Evolutionary conservation across 1,140 invertebrate species (phyloP).

Genomic region (Drosophila truncata): DNA sequence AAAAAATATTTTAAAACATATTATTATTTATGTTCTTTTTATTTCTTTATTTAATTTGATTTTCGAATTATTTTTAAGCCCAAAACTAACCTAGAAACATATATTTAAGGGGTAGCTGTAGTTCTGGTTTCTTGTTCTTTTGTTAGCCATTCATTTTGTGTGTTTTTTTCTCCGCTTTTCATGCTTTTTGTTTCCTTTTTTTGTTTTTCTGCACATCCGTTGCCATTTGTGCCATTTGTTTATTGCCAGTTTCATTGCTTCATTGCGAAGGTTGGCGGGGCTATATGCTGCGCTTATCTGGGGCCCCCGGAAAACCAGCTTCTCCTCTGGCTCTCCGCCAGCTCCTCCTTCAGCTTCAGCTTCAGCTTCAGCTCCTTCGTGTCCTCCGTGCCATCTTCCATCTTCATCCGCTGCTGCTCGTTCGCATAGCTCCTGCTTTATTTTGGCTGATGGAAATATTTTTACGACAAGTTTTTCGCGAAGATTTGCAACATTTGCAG

Average conservation of each 20-base stretch:
- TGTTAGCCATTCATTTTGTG: slow-evolving; percentile 23
- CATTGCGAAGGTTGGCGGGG: slow-evolving; percentile 53
- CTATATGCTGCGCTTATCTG: slow-evolving; percentile 35
- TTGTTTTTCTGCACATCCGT: slow-evolving; percentile 53
- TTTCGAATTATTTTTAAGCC: no score
- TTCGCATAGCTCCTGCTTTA: slow-evolving; percentile 35
- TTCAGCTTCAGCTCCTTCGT: slow-evolving; percentile 6
- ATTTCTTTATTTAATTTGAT: no score
- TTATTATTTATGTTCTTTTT: no score
- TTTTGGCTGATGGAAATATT: slow-evolving; percentile 79
- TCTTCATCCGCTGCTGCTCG: slow-evolving; percentile 52
- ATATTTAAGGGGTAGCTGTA: slow-evolving; percentile 13
- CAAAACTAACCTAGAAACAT: no score
- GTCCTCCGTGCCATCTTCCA: slow-evolving; percentile 16
- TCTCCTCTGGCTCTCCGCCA: no score
- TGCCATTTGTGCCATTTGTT: slow-evolving; percentile 72
- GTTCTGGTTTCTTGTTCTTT: slow-evolving; percentile 21
- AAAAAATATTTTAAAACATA: not conserved
- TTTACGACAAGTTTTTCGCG: slow-evolving; percentile 82
- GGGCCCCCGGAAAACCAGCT: slow-evolving; percentile 10
- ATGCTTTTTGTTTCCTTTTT: slow-evolving; percentile 20
- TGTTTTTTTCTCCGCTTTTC: slow-evolving; percentile 16
- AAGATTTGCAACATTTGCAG: slow-evolving; percentile 83
- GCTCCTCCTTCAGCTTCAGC: slow-evolving; percentile 8
- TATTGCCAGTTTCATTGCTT: slow-evolving; percentile 81